Percentiles rank a stretch among this genome's conserved stretches.
Evolutionary conservation across 1,140 invertebrate genomes (phyloP).

Genomic region (Trichogramma pretiosum): DNA sequence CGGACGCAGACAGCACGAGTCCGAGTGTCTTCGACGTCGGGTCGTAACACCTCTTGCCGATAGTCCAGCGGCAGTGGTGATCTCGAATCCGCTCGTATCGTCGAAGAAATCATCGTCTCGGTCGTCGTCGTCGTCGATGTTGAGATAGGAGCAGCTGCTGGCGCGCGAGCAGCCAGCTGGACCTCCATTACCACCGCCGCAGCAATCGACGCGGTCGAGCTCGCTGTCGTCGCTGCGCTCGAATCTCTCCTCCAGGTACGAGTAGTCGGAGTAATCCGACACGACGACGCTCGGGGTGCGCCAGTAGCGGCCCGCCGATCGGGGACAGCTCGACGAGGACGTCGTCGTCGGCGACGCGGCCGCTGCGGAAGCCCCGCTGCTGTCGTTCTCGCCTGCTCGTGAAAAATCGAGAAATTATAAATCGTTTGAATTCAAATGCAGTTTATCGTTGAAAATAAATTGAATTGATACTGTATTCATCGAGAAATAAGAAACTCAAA

Average conservation of each 20-base stretch:
- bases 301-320: too few species aligned
- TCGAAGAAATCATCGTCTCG: conserved; percentile 23
- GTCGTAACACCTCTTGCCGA: conserved; percentile 30
- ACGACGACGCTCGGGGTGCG: conserved; percentile 74
- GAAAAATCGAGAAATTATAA: too few species aligned
- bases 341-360: conserved; percentile 34
- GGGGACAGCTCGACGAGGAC: too few species aligned
- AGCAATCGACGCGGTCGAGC: conserved; percentile 25
- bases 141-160: conserved; percentile 39
- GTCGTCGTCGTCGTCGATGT: conserved; percentile 35
- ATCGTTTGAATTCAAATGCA: too few species aligned
- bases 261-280: conserved; percentile 72
- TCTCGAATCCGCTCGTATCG: too few species aligned
- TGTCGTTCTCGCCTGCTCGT: conserved; percentile 36
- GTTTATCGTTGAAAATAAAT: too few species aligned
- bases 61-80: conserved; percentile 15
- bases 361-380: conserved; percentile 45
- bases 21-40: conserved; percentile 34
- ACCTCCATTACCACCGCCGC: conserved; percentile 29
- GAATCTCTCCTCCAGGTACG: conserved; percentile 36
- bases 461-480: too few species aligned
- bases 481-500: too few species aligned
- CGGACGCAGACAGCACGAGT: conserved; percentile 35
- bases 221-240: conserved; percentile 37
- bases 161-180: too few species aligned